phyloP scores from a whole-genome alignment of 2,888 invertebrate genomes.

The Anthophora plumipes region DNA sequence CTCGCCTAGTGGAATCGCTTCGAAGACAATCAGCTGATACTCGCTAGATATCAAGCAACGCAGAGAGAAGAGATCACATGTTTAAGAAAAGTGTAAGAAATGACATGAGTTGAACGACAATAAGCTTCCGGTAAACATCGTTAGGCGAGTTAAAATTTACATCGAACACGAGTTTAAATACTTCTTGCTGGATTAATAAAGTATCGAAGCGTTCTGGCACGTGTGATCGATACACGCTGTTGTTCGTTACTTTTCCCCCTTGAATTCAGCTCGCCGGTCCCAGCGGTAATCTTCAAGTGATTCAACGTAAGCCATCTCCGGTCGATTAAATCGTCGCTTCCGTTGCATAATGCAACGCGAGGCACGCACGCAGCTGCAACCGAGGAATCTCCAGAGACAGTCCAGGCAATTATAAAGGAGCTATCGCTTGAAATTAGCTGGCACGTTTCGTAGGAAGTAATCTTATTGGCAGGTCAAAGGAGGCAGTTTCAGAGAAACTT shows the following conservation, averaged over 20 bases:
- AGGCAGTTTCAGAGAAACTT: conserved; percentile 13
- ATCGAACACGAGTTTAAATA: too few species aligned
- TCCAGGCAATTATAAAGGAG: conserved; percentile 35
- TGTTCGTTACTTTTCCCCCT: conserved; percentile 6
- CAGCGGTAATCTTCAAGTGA: conserved; percentile 39
- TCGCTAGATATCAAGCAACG: conserved; percentile 1
- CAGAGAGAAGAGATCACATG: neutral
- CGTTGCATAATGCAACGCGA: conserved; percentile 46
- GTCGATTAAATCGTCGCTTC: conserved; percentile 52
- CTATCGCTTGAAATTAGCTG: conserved; percentile 43
- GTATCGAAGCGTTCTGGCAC: too few species aligned
- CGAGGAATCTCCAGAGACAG: conserved; percentile 10
- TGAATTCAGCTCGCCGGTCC: conserved; percentile 7
- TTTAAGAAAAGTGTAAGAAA: neutral
- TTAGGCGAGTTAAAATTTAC: neutral
- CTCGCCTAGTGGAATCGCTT: neutral
- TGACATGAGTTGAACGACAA: neutral
- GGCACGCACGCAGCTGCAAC: conserved; percentile 36
- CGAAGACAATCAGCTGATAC: neutral
- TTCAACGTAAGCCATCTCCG: conserved; percentile 26
- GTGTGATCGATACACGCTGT: neutral
- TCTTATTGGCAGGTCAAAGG: neutral
- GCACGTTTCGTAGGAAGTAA: conserved; percentile 15
- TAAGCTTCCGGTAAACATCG: neutral
- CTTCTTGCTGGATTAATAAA: neutral